Evolutionary conservation across 2,888 invertebrate genomes (phyloP).

Genomic region (Hirtodrosophila duncani): DNA sequence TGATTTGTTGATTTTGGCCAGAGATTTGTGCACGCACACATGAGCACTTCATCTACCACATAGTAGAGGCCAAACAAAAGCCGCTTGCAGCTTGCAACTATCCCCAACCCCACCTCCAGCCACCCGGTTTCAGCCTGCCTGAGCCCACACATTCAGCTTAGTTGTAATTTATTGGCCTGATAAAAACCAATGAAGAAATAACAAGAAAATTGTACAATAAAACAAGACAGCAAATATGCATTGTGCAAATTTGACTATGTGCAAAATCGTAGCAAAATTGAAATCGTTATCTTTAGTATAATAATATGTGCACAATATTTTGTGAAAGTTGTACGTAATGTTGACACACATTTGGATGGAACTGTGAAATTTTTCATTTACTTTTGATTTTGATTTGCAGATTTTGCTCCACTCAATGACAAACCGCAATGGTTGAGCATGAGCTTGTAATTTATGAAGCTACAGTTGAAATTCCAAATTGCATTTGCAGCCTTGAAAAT

Average conservation of each 20-base stretch:
- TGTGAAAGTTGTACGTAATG: neutral
- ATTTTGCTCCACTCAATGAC: slow-evolving; percentile 10
- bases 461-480: slow-evolving; percentile 14
- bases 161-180: slow-evolving; percentile 61
- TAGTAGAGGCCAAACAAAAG: slow-evolving; percentile 49
- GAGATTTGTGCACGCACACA: slow-evolving; percentile 30
- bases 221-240: slow-evolving; percentile 31
- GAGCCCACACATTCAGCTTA: slow-evolving; percentile 11
- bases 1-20: slow-evolving; percentile 60
- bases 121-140: neutral
- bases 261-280: slow-evolving; percentile 61
- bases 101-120: neutral
- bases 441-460: slow-evolving; percentile 57
- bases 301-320: neutral
- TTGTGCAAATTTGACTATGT: slow-evolving; percentile 47
- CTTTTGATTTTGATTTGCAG: slow-evolving; percentile 42
- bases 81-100: slow-evolving; percentile 58
- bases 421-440: slow-evolving; percentile 24
- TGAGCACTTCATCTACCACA: too few relatives aligned
- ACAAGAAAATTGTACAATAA: slow-evolving; percentile 41
- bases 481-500: slow-evolving; percentile 10
- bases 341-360: slow-evolving; percentile 44
- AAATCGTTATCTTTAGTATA: slow-evolving; percentile 20
- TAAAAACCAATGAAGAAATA: slow-evolving; percentile 62
- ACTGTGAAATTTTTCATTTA: slow-evolving; percentile 58